Conservation (phyloP, 1,140 invertebrate genomes). For the Cephus cinctus region DNA sequence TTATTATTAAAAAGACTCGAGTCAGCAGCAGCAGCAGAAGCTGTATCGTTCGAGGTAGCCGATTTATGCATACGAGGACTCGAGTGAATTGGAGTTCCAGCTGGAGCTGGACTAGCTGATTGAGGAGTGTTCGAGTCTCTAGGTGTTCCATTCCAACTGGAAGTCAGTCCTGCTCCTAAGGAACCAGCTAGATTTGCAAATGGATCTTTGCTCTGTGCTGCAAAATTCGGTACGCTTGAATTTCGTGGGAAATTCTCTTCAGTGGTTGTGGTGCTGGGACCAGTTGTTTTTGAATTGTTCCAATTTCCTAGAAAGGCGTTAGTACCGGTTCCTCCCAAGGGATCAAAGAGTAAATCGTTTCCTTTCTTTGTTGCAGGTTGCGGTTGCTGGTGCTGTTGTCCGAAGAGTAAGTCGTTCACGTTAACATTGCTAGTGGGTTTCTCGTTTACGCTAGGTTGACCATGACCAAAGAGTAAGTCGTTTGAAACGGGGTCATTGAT, state of each 20-base stretch:
- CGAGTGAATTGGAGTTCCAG: slow-evolving; percentile 47
- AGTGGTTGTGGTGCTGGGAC: slow-evolving; percentile 21
- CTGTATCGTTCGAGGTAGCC: slow-evolving; percentile 41
- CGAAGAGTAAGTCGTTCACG: slow-evolving; percentile 35
- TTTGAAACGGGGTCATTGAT: slow-evolving; percentile 25
- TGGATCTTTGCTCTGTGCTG: slow-evolving; percentile 55
- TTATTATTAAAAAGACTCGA: slow-evolving; percentile 38
- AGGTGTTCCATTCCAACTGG: slow-evolving; percentile 51
- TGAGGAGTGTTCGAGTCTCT: slow-evolving; percentile 48
- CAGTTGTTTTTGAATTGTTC: slow-evolving; percentile 21
- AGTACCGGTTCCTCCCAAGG: slow-evolving; percentile 28
- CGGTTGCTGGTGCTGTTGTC: slow-evolving; percentile 4
- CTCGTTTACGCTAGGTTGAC: neutral
- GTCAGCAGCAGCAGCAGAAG: slow-evolving; percentile 13
- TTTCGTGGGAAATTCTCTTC: slow-evolving; percentile 60
- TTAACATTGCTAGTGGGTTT: slow-evolving; percentile 21
- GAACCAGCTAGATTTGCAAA: slow-evolving; percentile 58
- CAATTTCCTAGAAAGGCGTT: no score
- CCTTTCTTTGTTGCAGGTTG: slow-evolving; percentile 19
- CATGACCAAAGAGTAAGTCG: neutral
- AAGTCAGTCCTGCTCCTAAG: slow-evolving; percentile 42
- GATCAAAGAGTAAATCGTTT: slow-evolving; percentile 44
- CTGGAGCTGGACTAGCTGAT: slow-evolving; percentile 45
- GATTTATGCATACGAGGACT: slow-evolving; percentile 46
- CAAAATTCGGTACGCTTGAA: slow-evolving; percentile 62